Conservation (phyloP, 2,888 invertebrate genomes). For the Eubasilissa splendida region DNA sequence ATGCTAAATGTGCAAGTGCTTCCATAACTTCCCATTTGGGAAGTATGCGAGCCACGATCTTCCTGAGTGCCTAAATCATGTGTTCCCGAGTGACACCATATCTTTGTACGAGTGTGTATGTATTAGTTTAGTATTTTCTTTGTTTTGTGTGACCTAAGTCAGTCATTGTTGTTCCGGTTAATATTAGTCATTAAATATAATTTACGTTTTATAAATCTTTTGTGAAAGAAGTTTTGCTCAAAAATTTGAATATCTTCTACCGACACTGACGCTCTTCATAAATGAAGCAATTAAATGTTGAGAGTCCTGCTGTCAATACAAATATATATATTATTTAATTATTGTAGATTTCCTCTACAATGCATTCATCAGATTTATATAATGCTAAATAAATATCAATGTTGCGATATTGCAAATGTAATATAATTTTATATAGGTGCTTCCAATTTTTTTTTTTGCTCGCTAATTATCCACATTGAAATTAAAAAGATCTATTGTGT, state of each 20-base stretch:
- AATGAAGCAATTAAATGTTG: neutral
- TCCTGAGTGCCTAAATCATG: neutral
- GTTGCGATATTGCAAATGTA: too few relatives aligned
- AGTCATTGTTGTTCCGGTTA: conserved; percentile 18
- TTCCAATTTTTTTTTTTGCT: too few relatives aligned
- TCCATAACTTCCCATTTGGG: too few relatives aligned
- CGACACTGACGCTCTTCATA: neutral
- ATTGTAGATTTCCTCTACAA: conserved; percentile 11
- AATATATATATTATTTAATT: conserved; percentile 6
- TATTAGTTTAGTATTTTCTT: conserved; percentile 9
- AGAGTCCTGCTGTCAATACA: neutral
- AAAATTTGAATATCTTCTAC: neutral
- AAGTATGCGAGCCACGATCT: neutral
- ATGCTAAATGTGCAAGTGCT: too few relatives aligned
- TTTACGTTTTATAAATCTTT: conserved; percentile 12
- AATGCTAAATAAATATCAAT: too few relatives aligned
- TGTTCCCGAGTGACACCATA: neutral
- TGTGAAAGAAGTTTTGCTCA: conserved; percentile 22
- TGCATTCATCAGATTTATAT: neutral
- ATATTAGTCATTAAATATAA: conserved; percentile 28
- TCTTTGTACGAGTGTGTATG: neutral
- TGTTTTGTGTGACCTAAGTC: conserved; percentile 36
- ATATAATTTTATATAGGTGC: too few relatives aligned
- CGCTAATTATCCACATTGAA: too few relatives aligned
- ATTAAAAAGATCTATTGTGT: too few relatives aligned